Conservation (phyloP, 2,888 invertebrate species). For the Eupithecia inturbata region DNA sequence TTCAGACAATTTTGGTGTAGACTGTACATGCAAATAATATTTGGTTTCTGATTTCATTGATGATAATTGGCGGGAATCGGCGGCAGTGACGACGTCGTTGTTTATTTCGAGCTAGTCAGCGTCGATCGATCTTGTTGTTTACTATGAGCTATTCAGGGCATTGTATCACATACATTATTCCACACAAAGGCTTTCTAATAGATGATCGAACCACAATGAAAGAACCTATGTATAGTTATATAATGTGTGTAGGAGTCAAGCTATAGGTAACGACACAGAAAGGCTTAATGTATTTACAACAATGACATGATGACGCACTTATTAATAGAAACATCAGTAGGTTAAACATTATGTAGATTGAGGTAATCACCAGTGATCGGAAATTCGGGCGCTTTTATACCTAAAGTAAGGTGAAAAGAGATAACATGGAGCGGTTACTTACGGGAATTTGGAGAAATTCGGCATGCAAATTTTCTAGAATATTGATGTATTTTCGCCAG, state of each 20-base stretch:
- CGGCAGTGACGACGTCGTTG: constrained; percentile 22
- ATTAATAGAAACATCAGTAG: background rate
- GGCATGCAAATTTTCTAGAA: no score
- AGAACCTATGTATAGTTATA: constrained; percentile 15
- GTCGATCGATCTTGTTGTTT: constrained; percentile 34
- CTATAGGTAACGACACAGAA: background rate
- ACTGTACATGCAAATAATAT: constrained; percentile 21
- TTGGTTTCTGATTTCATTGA: constrained; percentile 33
- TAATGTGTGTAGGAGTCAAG: background rate
- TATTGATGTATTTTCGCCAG: no score
- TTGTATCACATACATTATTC: constrained; percentile 37
- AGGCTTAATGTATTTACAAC: constrained; percentile 6
- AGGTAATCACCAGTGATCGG: no score
- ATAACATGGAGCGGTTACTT: no score
- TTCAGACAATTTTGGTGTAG: background rate
- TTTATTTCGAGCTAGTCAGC: constrained; percentile 35
- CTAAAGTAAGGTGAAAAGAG: no score
- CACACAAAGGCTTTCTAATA: constrained; percentile 23
- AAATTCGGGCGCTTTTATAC: no score
- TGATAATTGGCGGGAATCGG: constrained; percentile 30
- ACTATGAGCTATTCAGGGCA: constrained; percentile 34
- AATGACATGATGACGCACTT: background rate
- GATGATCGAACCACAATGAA: constrained; percentile 29
- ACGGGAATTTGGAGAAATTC: no score
- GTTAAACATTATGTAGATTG: no score